These are phyloP conservation scores for Vimba vimba DNA, from an alignment of 2,113 vertebrate species.

Conservation along the genomic window DNA sequence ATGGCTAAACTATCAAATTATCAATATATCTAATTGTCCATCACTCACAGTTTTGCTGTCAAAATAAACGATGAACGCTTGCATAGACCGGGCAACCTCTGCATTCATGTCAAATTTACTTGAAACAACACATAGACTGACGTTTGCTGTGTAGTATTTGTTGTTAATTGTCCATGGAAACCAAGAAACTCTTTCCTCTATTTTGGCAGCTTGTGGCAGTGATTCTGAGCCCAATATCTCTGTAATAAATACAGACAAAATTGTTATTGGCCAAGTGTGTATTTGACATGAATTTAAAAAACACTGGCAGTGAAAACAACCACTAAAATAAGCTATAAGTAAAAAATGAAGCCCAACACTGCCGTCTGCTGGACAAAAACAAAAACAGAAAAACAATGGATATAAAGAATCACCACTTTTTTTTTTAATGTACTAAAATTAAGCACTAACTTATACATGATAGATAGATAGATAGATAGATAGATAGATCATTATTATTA, in stretches of 20 bases:
- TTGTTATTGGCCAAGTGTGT: background rate
- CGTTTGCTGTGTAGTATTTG: constrained; percentile 93
- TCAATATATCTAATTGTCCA: background rate
- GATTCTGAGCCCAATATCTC: constrained; percentile 85
- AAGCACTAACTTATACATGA: background rate
- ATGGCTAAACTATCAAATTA: background rate
- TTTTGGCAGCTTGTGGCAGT: constrained; percentile 73
- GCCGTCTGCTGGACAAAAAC: constrained; percentile 66
- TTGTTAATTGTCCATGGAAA: constrained; percentile 98
- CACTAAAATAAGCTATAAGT: background rate
- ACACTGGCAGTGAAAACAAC: background rate
- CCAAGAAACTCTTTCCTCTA: constrained; percentile 78
- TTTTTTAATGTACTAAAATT: background rate
- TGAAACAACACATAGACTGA: constrained; percentile 89
- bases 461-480: too few species aligned
- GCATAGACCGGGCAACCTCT: constrained; percentile 88
- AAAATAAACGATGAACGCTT: constrained; percentile 93
- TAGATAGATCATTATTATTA: too few species aligned
- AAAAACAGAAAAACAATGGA: background rate
- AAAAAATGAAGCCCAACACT: constrained; percentile 46
- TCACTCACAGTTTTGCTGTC: constrained; percentile 87
- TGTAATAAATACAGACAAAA: constrained; percentile 58
- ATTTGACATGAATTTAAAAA: background rate
- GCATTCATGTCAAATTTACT: constrained; percentile 80
- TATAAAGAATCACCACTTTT: background rate